Evolutionary conservation across 2,888 invertebrate genomes (phyloP), one percentile per base, ranked within the genome.

Genomic region (Entomobrya proxima): DNA sequence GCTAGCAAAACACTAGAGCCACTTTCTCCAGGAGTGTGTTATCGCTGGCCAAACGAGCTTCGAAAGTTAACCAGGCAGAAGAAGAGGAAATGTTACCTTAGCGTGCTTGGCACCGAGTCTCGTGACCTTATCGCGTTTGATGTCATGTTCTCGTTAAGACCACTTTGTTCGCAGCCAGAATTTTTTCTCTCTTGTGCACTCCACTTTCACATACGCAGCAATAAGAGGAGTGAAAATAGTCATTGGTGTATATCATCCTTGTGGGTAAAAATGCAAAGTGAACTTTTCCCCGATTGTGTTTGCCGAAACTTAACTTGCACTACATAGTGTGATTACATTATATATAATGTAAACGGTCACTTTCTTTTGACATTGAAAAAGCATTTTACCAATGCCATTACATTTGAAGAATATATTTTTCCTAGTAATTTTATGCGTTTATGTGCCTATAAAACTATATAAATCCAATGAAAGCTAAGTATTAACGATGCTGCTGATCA

Each of bases 101-200:
- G 83, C 83, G 77, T 83, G 83, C 74, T 74, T 81, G 61, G 81
- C 81, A 74, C 37, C 11, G 52, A 55, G 47, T 47, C 74, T 79
- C 64, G 52, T 85, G 85, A 85, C 85, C 85, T 85, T 85, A 85
- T 85, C 85, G 61, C 75, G 74, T 85, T 85, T 79, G 85, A 85
- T 85, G 85, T 79, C 85, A 79, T 79, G 85, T 74, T 79, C 85
- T 85, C 79, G 85, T 85, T 85, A 79, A 79, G 47, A 64, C 72
- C 85, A 85, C 85, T 85, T 85, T 84, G 84, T 84, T 84, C 78
- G 24, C 76, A 58, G 58, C 37, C 58, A 75, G 50, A 27, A 27
- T 15, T 11, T 44, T 24, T 67, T 37, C 35, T 18, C 15, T 64
- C 35, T 32, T 32, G 32, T 32, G n/a, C 58, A 37, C 37, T 37